Conservation (phyloP, 1,140 invertebrate species). For the Pemphigus obesinymphae region DNA sequence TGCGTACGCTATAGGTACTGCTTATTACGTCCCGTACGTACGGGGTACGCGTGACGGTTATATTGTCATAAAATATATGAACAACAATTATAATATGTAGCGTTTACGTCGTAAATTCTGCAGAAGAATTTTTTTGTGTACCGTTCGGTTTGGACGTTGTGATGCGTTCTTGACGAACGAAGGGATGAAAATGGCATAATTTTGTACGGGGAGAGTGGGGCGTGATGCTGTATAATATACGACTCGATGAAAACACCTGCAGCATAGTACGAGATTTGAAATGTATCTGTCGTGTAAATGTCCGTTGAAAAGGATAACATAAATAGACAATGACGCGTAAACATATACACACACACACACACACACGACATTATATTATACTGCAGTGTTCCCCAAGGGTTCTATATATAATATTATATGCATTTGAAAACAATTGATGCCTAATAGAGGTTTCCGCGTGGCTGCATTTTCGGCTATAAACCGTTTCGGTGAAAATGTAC, state of each 20-base stretch:
- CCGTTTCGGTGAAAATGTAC: neutral
- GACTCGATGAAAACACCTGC: neutral
- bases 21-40: too few relatives aligned
- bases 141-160: too few relatives aligned
- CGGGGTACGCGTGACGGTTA: too few relatives aligned
- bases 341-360: neutral
- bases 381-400: neutral
- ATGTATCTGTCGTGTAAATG: neutral
- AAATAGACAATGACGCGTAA: neutral
- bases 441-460: conserved; percentile 1
- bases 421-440: conserved; percentile 2
- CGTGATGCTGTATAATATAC: too few relatives aligned
- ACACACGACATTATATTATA: too few relatives aligned
- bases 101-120: too few relatives aligned
- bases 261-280: neutral
- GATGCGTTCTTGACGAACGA: neutral
- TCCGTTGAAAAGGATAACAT: neutral
- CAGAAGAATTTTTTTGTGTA: too few relatives aligned
- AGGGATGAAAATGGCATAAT: neutral
- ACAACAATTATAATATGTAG: too few relatives aligned
- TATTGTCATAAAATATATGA: too few relatives aligned
- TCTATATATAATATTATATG: neutral
- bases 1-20: too few relatives aligned
- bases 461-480: neutral
- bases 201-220: too few relatives aligned